Percentiles rank a stretch among this genome's conserved stretches.
Conservation (phyloP, 2,113 vertebrate species). For the Nymphicus hollandicus region DNA sequence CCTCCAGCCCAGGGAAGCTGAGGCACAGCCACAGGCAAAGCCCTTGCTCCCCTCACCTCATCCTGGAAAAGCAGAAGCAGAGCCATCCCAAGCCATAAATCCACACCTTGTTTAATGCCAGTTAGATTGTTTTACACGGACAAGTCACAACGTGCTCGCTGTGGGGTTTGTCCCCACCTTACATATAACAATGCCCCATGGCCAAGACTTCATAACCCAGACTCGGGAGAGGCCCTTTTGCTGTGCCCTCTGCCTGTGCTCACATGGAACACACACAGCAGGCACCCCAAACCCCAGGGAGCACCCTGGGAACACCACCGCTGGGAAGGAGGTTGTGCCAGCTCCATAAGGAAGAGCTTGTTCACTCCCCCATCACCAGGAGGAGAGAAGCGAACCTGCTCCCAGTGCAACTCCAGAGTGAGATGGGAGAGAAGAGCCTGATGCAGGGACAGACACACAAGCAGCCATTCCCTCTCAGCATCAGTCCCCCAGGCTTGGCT, state of each 20-base stretch:
- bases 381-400: background rate
- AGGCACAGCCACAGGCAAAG: background rate
- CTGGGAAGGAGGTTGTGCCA: background rate
- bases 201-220: background rate
- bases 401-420: background rate
- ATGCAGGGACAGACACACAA: rapidly evolving
- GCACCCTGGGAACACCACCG: background rate
- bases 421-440: background rate
- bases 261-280: background rate
- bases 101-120: conserved; percentile 65
- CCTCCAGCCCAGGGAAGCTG: no score
- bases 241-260: background rate
- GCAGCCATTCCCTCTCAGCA: no score
- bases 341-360: background rate
- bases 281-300: background rate
- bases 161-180: background rate
- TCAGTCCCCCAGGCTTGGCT: background rate
- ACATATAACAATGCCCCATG: background rate
- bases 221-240: background rate
- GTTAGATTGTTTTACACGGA: background rate
- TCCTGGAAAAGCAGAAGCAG: rapidly evolving
- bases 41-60: rapidly evolving
- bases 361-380: background rate
- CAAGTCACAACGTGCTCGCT: background rate
- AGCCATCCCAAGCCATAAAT: background rate